Base-by-base conservation (phyloP, 2,888 invertebrate genomes). In the Eristalinus sepulchralis region DNA sequence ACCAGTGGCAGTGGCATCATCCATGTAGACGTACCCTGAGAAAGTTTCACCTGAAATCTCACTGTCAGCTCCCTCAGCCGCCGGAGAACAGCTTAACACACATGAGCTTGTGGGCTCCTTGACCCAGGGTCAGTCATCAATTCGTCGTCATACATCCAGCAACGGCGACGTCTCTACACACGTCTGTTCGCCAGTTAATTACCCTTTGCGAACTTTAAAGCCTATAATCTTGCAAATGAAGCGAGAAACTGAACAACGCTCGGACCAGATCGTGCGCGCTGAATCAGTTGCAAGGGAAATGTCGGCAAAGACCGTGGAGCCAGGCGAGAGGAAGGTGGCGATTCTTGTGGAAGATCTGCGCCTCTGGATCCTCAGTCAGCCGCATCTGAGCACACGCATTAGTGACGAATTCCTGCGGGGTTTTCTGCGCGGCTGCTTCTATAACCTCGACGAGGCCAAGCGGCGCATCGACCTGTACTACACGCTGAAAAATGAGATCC, bases 361-460 rank as follows among this genome's bases (percentile, higher is more conserved):
- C 4, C 36, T 72, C 13, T 80, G 79, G 79, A 67, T 80, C 36
- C 17, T 73, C 17, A 80, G 57, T 20, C 67, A 80, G 1, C 80
- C 73, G 1, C 80, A 80, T 31, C 55, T 80, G 1, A 72, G 67
- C 27, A 34, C 67, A 20, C 67, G 73, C 0, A 62, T 55, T n/a
- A 36, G 27, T 0, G 67, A 80, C 62, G 73, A 80, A 3, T 73
- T 80, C 31, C 67, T 80, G 5, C 55, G 47, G 1, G 80, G 73
- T 20, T 72, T 73, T 6, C 55, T 80, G n/a, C 59, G 66, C 17
- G 66, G n/a, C 3, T 80, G 72, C 17, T 62, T 60, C 53, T 80
- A 31, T 24, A 62, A 62, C 6, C 62, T 73, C 11, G 31, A 10
- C 27, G 66, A 62, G 0, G 55, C 72, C 3, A 67, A 80, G 34